Evolutionary conservation across 2,888 invertebrate genomes (phyloP).

Genomic region (Eupithecia exiguata): DNA sequence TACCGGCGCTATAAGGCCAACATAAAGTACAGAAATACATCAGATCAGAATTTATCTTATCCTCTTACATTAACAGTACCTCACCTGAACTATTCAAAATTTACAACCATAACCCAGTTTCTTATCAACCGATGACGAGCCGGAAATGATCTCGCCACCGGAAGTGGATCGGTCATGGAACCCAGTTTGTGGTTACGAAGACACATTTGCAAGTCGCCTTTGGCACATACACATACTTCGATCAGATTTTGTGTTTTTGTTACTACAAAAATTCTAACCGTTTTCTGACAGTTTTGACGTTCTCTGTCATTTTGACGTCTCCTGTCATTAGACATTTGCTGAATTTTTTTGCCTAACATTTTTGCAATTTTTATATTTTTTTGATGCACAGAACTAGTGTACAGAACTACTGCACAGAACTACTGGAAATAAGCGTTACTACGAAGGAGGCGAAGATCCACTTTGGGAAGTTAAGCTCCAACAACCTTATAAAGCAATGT

Average conservation of each 20-base stretch:
- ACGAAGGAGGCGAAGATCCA: neutral
- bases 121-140: slow-evolving; percentile 59
- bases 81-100: slow-evolving; percentile 29
- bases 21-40: no score
- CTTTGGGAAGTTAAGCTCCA: neutral
- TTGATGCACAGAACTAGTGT: no score
- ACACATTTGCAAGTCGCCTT: slow-evolving; percentile 63
- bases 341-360: no score
- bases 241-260: neutral
- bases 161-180: slow-evolving; percentile 74
- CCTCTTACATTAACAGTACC: neutral
- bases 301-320: no score
- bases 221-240: neutral
- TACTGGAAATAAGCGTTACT: no score
- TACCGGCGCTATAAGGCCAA: no score
- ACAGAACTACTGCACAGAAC: no score
- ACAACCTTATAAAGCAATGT: neutral
- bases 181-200: slow-evolving; percentile 65
- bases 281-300: no score
- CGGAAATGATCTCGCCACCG: slow-evolving; percentile 74
- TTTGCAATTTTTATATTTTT: no score
- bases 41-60: neutral
- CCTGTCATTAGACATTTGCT: no score
- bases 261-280: no score
- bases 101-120: slow-evolving; percentile 52